Base-by-base conservation (phyloP, 2,113 vertebrate genomes). In the Lethenteron camtschaticum region DNA sequence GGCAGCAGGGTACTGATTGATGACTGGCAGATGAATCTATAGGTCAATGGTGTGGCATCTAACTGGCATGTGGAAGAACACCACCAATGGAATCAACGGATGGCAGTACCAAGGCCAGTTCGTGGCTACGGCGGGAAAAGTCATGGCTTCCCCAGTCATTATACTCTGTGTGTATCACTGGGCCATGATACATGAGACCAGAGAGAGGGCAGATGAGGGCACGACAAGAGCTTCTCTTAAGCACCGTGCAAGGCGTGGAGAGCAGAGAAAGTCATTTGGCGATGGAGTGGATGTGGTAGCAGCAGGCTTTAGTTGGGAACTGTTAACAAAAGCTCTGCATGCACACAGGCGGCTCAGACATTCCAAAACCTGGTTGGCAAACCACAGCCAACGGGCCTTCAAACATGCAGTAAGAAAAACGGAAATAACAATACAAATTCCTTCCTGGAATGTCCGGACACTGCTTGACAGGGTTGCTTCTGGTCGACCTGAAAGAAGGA, bases 221-320 rank as follows among this genome's bases (percentile, higher is more conserved):
- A 66, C 10, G 10, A 66, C 63, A 11, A 24, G n/a, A 66, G 63
- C 10, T 66, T n/a, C 10, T 66, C 3, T 8, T 66, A 16, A 11
- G 10, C 24, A 66, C 63, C 24, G 63, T 66, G 63, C 63, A 66
- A 66, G 63, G 63, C 63, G 10, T 66, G 8, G 63, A 66, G 63
- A 16, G 63, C 24, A 16, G 10, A 24, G 63, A 66, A 66, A 66
- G 63, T 24, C 10, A n/a, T 66, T n/a, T 66, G 63, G 63, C 3
- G 8, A 66, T 24, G 24, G 63, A 66, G 63, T 9, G 8, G 24
- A 66, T n/a, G 63, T 66, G 63, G 24, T 66, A 24, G 8, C 9
- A 66, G 63, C 63, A 66, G 63, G 63, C 63, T 66, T 66, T n/a
- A 66, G 63, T 24, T 66, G 63, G 63, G 24, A 66, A 24, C 24